Evolutionary conservation across 2,888 invertebrate species (phyloP).

Genomic region (Nyleta sp.): DNA sequence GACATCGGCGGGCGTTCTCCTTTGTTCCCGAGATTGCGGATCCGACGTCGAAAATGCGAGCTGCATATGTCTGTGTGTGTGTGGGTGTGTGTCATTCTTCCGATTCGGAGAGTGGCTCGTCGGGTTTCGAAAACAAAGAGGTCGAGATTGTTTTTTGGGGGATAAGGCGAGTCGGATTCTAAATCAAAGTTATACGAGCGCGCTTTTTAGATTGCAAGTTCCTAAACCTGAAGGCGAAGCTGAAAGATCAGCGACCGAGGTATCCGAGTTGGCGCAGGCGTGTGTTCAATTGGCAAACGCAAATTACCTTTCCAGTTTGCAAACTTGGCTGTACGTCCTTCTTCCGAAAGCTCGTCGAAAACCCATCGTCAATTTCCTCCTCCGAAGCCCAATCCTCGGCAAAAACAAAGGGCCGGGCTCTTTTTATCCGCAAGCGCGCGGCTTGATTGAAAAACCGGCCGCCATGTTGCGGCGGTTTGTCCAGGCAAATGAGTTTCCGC

Average conservation of each 20-base stretch:
- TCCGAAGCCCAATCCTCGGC: not conserved
- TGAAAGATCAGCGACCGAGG: conserved; percentile 16
- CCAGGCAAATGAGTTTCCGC: conserved; percentile 35
- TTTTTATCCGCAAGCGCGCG: conserved; percentile 13
- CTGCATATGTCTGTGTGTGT: not conserved
- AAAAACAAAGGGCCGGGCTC: conserved; percentile 20
- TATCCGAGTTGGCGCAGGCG: conserved; percentile 7
- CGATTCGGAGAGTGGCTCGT: not conserved
- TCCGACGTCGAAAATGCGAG: conserved; percentile 21
- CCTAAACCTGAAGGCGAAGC: conserved; percentile 12
- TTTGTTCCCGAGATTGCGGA: conserved; percentile 32
- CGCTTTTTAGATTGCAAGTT: conserved; percentile 18
- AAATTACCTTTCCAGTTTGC: conserved; percentile 34
- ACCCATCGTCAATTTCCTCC: conserved; percentile 15
- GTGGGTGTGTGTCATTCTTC: not conserved
- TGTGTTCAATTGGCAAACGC: conserved; percentile 25
- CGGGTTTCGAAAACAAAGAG: not conserved
- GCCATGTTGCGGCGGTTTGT: conserved; percentile 12
- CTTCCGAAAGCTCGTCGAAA: conserved; percentile 24
- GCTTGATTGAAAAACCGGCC: conserved; percentile 33
- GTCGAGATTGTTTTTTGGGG: conserved; percentile 2
- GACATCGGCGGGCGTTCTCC: conserved; percentile 21
- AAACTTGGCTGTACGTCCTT: conserved; percentile 21
- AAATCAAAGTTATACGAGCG: conserved; percentile 18
- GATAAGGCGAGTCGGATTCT: conserved; percentile 14